phyloP scores from a whole-genome alignment of 2,797 vertebrate species.

The Microtus agrestis region DNA sequence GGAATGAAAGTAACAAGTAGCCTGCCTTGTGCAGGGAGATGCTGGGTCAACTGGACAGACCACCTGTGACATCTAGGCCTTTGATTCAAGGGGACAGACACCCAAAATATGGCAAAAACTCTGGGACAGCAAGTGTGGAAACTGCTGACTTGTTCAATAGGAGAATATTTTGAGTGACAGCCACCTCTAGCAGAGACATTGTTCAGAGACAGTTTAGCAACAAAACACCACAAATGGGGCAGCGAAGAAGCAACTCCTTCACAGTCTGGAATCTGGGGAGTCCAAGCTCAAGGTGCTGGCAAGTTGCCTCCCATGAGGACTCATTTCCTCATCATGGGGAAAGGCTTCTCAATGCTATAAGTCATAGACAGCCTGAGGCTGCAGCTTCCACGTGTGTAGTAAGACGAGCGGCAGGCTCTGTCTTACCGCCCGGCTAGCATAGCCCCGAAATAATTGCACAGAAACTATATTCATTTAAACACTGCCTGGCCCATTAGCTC shows the following conservation, averaged over 20 bases:
- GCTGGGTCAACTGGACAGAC: not conserved
- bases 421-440: no score
- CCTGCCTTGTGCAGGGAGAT: not conserved
- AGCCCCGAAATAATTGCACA: no score
- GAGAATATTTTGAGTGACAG: not conserved
- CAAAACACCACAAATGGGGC: not conserved
- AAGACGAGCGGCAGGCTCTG: no score
- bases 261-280: not conserved
- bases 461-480: no score
- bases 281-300: no score
- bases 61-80: not conserved
- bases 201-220: not conserved
- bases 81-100: not conserved
- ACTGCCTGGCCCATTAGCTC: no score
- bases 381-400: no score
- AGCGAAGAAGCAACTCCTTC: not conserved
- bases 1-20: not conserved
- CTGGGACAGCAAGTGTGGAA: not conserved
- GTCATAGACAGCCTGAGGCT: not conserved
- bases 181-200: not conserved
- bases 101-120: not conserved
- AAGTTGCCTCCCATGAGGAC: accelerated
- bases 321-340: not conserved
- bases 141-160: not conserved
- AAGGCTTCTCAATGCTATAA: not conserved